Evolutionary conservation across 2,888 invertebrate genomes (phyloP).

Genomic region (Saturnia pavonia): DNA sequence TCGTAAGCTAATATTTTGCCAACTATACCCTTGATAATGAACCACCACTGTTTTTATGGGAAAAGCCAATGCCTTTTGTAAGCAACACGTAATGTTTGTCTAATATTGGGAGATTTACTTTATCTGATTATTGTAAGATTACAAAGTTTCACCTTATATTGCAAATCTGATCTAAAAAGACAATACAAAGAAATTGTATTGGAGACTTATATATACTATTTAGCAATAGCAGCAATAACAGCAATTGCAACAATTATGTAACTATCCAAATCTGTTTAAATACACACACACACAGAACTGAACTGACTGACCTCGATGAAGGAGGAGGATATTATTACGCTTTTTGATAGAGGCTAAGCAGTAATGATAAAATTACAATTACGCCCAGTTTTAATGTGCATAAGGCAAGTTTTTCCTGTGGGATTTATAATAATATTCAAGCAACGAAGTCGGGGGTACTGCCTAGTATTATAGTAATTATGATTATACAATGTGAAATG

Average conservation of each 20-base stretch:
- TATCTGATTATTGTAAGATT: not conserved
- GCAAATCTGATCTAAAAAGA: not conserved
- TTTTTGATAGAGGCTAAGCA: no score
- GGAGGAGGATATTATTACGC: no score
- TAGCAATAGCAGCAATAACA: not conserved
- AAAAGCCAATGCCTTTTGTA: not conserved
- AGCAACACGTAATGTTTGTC: not conserved
- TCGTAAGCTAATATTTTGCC: no score
- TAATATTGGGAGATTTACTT: not conserved
- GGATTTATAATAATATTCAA: no score
- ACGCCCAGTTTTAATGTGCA: no score
- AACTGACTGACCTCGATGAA: no score
- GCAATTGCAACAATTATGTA: not conserved
- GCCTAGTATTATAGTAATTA: not conserved
- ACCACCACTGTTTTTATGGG: not conserved
- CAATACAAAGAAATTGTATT: not conserved
- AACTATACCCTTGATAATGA: not conserved
- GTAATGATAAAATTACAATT: no score
- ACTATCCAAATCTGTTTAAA: not conserved
- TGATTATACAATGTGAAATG: not conserved
- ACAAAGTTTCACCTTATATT: not conserved
- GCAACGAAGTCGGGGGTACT: not conserved
- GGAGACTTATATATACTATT: not conserved
- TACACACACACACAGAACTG: no score
- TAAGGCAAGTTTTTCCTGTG: no score